phyloP scores from a whole-genome alignment of 2,113 vertebrate genomes.

The Leptosomus discolor region DNA sequence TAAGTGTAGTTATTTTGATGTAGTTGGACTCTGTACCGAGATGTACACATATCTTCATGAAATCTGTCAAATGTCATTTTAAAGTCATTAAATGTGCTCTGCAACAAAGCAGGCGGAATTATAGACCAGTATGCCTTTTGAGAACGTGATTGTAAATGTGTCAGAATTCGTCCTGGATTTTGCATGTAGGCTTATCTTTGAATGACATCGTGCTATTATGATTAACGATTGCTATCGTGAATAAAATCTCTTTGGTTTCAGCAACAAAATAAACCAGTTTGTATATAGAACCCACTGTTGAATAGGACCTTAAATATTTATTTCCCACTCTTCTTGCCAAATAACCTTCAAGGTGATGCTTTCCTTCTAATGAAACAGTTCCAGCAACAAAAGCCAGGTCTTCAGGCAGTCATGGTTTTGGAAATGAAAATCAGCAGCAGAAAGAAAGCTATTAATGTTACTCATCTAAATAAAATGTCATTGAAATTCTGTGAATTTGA shows the following conservation, averaged over 20 bases:
- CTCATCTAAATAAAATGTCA: neutral
- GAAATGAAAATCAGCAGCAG: neutral
- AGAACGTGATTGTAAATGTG: neutral
- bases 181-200: constrained; percentile 16
- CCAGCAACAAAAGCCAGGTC: neutral
- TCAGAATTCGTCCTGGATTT: neutral
- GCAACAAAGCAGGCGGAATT: neutral
- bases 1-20: neutral
- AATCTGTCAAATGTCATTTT: constrained; percentile 1
- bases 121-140: neutral
- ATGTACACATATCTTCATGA: neutral
- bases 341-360: constrained; percentile 27
- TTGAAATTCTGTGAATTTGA: neutral
- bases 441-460: neutral
- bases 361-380: neutral
- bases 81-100: neutral
- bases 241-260: constrained; percentile 9
- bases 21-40: neutral
- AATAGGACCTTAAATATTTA: constrained; percentile 47
- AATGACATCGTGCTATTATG: constrained; percentile 1
- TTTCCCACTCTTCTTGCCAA: constrained; percentile 20
- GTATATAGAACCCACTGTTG: constrained; percentile 27
- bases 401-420: neutral
- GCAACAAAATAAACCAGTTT: constrained; percentile 42
- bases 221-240: neutral